Base-by-base conservation (phyloP, 1,140 invertebrate genomes). In the Drosophila arawakana region DNA sequence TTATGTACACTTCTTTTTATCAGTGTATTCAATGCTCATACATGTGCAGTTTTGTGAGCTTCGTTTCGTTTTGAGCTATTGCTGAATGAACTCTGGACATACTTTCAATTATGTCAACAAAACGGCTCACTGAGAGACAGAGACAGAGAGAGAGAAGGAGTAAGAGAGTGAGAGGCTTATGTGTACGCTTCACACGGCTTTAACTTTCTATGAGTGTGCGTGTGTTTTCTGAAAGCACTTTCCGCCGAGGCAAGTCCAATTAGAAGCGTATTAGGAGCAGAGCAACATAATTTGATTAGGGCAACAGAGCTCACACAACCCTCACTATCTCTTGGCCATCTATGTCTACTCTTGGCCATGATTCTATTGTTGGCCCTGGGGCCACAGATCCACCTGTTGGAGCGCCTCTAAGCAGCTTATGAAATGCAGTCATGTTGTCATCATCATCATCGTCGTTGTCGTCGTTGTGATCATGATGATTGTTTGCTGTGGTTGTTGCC, bases 271-370 rank as follows among this genome's bases (percentile, higher is more conserved):
- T 86, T 86, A 86, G 49, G 67, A 60, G 63, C 80, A 73, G 62
- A 80, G 73, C 76, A 83, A 67, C 67, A 73, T 88, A 83, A 86
- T 88, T 86, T 80, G 86, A 78, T 86, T 89, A 89, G 46, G 44
- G 67, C 60, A 58, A 46, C 47, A 34, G 44, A 73, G 49, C 59
- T 11, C 47, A 71, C 62, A 66, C 18, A 50, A 18, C 15, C 44
- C 44, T 47, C n/a, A 9, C 44, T 18, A 1, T 6, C 44, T 47
- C 44, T 47, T 30, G 39, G 39, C 39, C 9, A 11, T 47, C 44
- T 47, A 15, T 7, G 13, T 18, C 44, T 47, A 47, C 77, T 55
- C 34, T 25, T 47, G 13, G 18, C 54, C 10, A 37, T 21, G 3
- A 13, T 46, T 37, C 54, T 11, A 11, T 13, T 39, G 25, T 43